These are phyloP conservation scores for Microtus richardsoni DNA, from an alignment of 2,113 vertebrate genomes.

Conservation along the genomic window DNA sequence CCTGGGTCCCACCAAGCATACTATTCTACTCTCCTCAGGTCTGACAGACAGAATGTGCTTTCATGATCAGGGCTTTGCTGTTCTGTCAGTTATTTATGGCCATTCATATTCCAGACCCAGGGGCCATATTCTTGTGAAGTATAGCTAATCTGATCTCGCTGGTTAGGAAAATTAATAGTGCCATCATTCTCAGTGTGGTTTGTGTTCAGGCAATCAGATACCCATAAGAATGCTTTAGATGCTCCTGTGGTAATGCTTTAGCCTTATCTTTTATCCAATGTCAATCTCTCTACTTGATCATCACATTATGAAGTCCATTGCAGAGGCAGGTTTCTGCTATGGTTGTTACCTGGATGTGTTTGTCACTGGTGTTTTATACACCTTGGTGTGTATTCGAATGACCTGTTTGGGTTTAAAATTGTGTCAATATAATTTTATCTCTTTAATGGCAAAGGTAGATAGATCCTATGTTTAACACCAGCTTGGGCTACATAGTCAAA, in stretches of 20 bases:
- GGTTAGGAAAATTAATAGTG: neutral
- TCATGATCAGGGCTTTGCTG: neutral
- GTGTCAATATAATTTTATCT: neutral
- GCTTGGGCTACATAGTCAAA: neutral
- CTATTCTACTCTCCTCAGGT: neutral
- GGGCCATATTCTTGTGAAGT: neutral
- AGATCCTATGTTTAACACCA: too few relatives aligned
- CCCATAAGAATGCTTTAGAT: neutral
- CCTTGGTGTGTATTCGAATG: slow-evolving; percentile 26
- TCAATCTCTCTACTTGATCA: slow-evolving; percentile 37
- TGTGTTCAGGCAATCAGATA: neutral
- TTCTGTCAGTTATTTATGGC: neutral
- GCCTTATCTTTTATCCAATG: neutral
- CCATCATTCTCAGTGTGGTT: neutral
- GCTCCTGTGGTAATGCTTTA: neutral
- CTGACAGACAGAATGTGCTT: neutral
- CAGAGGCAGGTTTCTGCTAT: neutral
- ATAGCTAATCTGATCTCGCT: neutral
- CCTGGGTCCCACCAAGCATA: neutral
- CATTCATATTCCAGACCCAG: neutral
- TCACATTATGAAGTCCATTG: slow-evolving; percentile 31
- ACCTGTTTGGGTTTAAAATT: slow-evolving; percentile 31
- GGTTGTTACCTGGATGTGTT: neutral
- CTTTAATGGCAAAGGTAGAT: too few relatives aligned
- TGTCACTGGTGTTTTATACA: neutral